A percentile compares a stretch with the other conserved stretches of the same genome.
phyloP scores from a whole-genome alignment of 2,888 invertebrate genomes.

The Apodemia zela region DNA sequence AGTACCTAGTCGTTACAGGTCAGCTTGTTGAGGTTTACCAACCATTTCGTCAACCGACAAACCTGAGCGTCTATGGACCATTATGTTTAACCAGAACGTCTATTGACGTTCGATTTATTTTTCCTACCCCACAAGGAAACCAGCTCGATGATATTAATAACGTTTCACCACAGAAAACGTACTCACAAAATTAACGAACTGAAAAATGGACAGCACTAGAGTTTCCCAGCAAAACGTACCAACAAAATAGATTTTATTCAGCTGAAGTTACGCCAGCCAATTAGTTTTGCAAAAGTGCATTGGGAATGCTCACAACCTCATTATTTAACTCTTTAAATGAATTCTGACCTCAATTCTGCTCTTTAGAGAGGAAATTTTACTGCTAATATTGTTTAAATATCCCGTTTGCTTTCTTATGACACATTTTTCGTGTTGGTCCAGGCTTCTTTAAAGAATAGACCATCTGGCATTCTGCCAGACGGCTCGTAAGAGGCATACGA shows the following conservation, averaged over 20 bases:
- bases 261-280: constrained; percentile 59
- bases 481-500: too few relatives aligned
- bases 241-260: constrained; percentile 62
- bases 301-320: constrained; percentile 55
- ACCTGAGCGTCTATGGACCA: too few relatives aligned
- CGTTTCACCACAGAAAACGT: constrained; percentile 22
- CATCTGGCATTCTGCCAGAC: too few relatives aligned
- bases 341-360: constrained; percentile 42
- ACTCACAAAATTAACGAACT: constrained; percentile 28
- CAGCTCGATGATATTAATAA: neutral
- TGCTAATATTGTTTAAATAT: constrained; percentile 33
- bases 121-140: too few relatives aligned
- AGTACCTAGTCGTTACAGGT: too few relatives aligned
- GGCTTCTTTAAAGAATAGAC: too few relatives aligned
- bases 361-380: constrained; percentile 35
- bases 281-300: constrained; percentile 66
- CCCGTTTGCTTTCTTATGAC: constrained; percentile 18
- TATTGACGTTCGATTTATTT: too few relatives aligned
- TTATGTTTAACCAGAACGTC: too few relatives aligned
- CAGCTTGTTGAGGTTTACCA: too few relatives aligned
- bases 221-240: constrained; percentile 43
- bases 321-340: constrained; percentile 46
- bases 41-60: too few relatives aligned
- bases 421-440: too few relatives aligned
- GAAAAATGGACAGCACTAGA: constrained; percentile 33